A percentile compares a stretch with the other conserved stretches of the same genome.
phyloP scores from a whole-genome alignment of 2,797 vertebrate genomes.

The Gymnothorax javanicus region DNA sequence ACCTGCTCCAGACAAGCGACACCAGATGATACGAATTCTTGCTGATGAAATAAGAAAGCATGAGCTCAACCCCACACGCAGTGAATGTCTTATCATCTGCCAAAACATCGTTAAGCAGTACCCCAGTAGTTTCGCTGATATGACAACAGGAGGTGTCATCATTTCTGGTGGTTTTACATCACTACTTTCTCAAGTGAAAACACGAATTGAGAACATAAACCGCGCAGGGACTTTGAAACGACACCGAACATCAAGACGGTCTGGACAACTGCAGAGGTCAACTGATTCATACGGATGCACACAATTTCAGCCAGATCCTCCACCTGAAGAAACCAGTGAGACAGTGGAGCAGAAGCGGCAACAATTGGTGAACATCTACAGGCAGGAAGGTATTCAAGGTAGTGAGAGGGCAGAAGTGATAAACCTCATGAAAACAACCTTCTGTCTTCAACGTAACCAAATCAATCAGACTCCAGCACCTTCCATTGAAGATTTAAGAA shows the following conservation, averaged over 20 bases:
- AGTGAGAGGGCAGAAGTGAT: constrained; percentile 30
- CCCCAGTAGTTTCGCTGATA: too few relatives aligned
- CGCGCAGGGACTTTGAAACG: not conserved
- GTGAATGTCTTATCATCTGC: too few relatives aligned
- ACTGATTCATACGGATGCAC: constrained; percentile 12
- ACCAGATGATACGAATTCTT: too few relatives aligned
- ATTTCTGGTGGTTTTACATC: too few relatives aligned
- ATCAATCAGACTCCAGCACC: constrained; percentile 26
- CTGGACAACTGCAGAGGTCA: not conserved
- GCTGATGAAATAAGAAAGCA: too few relatives aligned
- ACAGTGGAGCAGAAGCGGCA: too few relatives aligned
- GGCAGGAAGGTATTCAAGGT: not conserved
- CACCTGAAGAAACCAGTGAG: not conserved
- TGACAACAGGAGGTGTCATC: too few relatives aligned
- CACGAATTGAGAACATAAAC: too few relatives aligned
- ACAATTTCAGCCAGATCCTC: constrained; percentile 11
- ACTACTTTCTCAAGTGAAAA: too few relatives aligned
- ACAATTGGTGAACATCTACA: not conserved
- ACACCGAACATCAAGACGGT: not conserved
- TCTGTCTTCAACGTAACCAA: constrained; percentile 22
- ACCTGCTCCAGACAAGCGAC: not conserved
- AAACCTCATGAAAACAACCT: constrained; percentile 36
- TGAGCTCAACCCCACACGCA: too few relatives aligned
- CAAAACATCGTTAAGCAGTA: too few relatives aligned
- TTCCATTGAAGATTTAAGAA: constrained; percentile 25